Percentiles rank a stretch among this genome's conserved stretches.
These are phyloP conservation scores for Drosophila mulleri DNA, from an alignment of 2,888 invertebrate genomes.

Conservation along the genomic window DNA sequence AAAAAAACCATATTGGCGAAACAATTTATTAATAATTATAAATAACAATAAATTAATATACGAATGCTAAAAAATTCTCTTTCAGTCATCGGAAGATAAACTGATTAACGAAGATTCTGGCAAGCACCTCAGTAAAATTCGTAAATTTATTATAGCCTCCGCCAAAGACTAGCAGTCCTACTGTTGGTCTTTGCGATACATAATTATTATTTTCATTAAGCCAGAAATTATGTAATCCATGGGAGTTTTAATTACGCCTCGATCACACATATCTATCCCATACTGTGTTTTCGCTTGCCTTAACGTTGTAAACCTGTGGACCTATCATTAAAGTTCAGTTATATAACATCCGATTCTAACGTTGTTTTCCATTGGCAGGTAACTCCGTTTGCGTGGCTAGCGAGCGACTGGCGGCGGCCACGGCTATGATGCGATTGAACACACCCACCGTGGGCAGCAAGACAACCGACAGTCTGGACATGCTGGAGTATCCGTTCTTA, in stretches of 20 bases:
- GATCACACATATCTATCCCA: conserved; percentile 22
- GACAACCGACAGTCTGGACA: conserved; percentile 91
- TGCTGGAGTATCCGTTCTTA: conserved; percentile 97
- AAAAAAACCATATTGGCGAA: neutral
- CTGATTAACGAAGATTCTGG: neutral
- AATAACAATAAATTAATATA: neutral
- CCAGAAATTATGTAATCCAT: neutral
- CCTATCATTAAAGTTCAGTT: neutral
- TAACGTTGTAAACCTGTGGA: conserved; percentile 49
- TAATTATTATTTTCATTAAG: neutral
- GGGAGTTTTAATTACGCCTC: neutral
- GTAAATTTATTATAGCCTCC: neutral
- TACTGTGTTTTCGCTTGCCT: conserved; percentile 31
- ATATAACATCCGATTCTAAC: neutral
- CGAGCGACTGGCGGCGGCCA: conserved; percentile 87
- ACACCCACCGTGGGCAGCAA: conserved; percentile 88
- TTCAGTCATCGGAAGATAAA: neutral
- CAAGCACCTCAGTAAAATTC: neutral
- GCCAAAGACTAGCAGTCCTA: too few species aligned
- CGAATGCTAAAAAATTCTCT: neutral
- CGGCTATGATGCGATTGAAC: conserved; percentile 87
- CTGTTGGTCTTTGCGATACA: neutral
- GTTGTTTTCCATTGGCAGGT: conserved; percentile 86
- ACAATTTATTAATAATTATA: neutral
- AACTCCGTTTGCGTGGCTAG: conserved; percentile 90